Percentiles rank a stretch among this genome's conserved stretches.
These are phyloP conservation scores for Willowsia nigromaculata DNA, from an alignment of 2,888 invertebrate species.

Conservation along the genomic window DNA sequence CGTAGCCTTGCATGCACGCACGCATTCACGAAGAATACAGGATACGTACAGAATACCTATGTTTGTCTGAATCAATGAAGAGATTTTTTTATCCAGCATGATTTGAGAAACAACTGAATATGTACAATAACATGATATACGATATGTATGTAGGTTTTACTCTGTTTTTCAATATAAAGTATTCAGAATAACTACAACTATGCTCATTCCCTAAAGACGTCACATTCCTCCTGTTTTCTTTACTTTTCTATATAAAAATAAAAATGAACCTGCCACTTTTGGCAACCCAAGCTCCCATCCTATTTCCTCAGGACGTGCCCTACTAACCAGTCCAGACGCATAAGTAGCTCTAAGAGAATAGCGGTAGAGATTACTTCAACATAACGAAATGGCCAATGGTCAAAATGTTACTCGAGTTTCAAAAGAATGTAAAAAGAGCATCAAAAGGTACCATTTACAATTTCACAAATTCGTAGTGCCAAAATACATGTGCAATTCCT, in stretches of 20 bases:
- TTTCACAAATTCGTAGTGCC: no score
- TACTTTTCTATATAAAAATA: slow-evolving; percentile 31
- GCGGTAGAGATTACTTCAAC: not conserved
- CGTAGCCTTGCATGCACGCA: not conserved
- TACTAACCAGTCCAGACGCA: not conserved
- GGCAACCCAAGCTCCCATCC: not conserved
- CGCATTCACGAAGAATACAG: not conserved
- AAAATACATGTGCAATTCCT: no score
- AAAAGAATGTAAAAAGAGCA: no score
- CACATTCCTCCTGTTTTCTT: slow-evolving; percentile 7
- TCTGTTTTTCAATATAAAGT: no score
- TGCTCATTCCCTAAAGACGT: slow-evolving; percentile 20
- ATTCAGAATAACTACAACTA: no score
- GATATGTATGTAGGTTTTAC: not conserved
- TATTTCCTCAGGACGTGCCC: not conserved
- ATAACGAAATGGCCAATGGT: not conserved
- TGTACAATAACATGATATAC: no score
- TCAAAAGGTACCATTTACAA: no score
- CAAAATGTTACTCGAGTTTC: no score
- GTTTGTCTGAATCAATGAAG: not conserved
- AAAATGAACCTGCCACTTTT: slow-evolving; percentile 33
- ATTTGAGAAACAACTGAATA: no score
- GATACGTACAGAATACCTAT: not conserved
- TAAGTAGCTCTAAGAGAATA: not conserved
- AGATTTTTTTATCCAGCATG: slow-evolving; percentile 27